Percentiles rank a stretch among this genome's conserved stretches.
These are phyloP conservation scores for Notoglanidium macrostoma DNA, from an alignment of 2,797 vertebrate genomes.

Conservation along the genomic window DNA sequence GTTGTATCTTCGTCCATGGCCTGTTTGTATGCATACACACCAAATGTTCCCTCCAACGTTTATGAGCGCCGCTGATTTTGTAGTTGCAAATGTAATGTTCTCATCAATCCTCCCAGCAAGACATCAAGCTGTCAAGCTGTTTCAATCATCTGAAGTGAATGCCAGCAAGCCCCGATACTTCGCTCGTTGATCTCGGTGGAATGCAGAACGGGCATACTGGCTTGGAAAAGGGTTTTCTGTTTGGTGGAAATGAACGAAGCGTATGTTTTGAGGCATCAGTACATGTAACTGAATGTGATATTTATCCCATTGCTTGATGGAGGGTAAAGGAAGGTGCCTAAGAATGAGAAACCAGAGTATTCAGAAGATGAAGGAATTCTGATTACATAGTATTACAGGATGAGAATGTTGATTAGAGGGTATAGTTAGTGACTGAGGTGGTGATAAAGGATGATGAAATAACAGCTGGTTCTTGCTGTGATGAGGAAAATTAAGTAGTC, in stretches of 20 bases:
- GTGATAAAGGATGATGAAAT: background rate
- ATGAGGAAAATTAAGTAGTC: background rate
- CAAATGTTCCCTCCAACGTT: slow-evolving; percentile 60
- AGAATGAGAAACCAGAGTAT: slow-evolving; percentile 25
- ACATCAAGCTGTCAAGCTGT: slow-evolving; percentile 73
- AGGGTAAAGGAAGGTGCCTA: slow-evolving; percentile 29
- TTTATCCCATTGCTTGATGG: slow-evolving; percentile 42
- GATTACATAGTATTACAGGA: slow-evolving; percentile 32
- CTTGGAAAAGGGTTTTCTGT: slow-evolving; percentile 55
- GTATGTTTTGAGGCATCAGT: slow-evolving; percentile 49
- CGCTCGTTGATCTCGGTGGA: slow-evolving; percentile 50
- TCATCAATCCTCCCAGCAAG: slow-evolving; percentile 81
- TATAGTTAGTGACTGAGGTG: slow-evolving; percentile 19
- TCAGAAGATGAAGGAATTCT: slow-evolving; percentile 26
- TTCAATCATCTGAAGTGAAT: slow-evolving; percentile 72
- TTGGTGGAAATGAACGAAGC: slow-evolving; percentile 52
- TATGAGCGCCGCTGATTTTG: slow-evolving; percentile 70
- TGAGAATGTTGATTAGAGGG: slow-evolving; percentile 25
- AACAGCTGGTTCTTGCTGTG: background rate
- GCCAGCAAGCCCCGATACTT: slow-evolving; percentile 60
- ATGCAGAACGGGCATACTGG: slow-evolving; percentile 55
- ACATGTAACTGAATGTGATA: slow-evolving; percentile 53
- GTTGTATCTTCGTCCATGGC: slow-evolving; percentile 49
- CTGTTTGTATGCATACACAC: slow-evolving; percentile 62
- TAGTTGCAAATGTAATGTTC: slow-evolving; percentile 76